Evolutionary conservation across 1,140 invertebrate genomes (phyloP).

Genomic region (Ostrea denselamellosa): DNA sequence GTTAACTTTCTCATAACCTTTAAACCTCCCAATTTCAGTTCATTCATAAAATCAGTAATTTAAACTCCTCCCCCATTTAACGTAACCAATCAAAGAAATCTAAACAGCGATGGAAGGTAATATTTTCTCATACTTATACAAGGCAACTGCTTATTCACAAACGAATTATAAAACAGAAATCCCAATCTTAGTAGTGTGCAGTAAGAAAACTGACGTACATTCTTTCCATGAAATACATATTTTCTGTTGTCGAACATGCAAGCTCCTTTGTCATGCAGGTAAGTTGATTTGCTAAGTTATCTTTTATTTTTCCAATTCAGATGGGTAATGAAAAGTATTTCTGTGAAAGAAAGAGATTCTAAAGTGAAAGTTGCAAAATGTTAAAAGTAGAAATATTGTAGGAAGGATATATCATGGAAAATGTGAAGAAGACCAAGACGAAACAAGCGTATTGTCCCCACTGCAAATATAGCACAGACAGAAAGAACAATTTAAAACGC

Average conservation of each 20-base stretch:
- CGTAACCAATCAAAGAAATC: neutral
- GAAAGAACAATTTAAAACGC: constrained; percentile 80
- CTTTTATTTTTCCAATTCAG: neutral
- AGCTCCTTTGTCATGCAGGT: constrained; percentile 15
- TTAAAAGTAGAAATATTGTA: neutral
- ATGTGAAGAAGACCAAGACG: neutral
- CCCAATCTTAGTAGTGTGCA: neutral
- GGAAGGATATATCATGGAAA: neutral
- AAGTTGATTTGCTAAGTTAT: neutral
- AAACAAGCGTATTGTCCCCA: constrained; percentile 64
- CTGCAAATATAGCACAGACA: constrained; percentile 77
- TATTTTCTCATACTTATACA: neutral
- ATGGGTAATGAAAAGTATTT: neutral
- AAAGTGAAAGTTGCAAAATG: neutral
- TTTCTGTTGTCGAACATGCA: constrained; percentile 11
- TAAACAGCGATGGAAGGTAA: neutral
- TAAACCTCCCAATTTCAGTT: neutral
- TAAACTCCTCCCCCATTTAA: neutral
- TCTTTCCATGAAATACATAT: neutral
- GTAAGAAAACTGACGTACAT: neutral
- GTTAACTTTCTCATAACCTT: constrained; percentile 41
- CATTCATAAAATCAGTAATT: constrained; percentile 43
- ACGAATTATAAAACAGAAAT: neutral
- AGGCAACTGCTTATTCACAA: neutral
- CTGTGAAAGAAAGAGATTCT: neutral